These are phyloP conservation scores for Pyrrhia umbra DNA, from an alignment of 2,888 invertebrate species.

Conservation along the genomic window DNA sequence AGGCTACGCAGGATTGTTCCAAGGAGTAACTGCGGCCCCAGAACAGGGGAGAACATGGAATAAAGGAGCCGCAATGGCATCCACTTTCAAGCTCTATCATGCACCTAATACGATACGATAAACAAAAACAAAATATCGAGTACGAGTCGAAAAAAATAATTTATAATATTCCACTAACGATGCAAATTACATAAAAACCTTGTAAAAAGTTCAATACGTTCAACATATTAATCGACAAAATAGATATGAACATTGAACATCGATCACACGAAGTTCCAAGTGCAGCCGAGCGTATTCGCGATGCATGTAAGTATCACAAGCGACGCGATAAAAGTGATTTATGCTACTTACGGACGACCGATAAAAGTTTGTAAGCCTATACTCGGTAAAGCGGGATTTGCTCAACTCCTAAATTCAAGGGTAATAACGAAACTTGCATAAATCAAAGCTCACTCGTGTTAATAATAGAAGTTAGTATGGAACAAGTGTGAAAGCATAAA, in stretches of 20 bases:
- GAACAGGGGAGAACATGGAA: no score
- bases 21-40: no score
- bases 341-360: slow-evolving; percentile 56
- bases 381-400: slow-evolving; percentile 46
- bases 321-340: slow-evolving; percentile 72
- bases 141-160: not conserved
- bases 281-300: slow-evolving; percentile 26
- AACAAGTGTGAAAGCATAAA: slow-evolving; percentile 23
- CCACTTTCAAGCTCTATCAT: no score
- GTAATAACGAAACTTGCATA: slow-evolving; percentile 58
- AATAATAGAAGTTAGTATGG: slow-evolving; percentile 44
- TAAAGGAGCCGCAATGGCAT: no score
- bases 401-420: slow-evolving; percentile 63
- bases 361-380: slow-evolving; percentile 59
- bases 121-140: no score
- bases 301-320: slow-evolving; percentile 59
- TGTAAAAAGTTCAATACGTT: not conserved
- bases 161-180: not conserved
- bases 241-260: slow-evolving; percentile 29
- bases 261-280: slow-evolving; percentile 45
- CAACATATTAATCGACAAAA: slow-evolving; percentile 21
- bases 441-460: slow-evolving; percentile 50
- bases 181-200: not conserved
- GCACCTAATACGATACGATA: no score
- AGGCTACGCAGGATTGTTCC: no score